Evolutionary conservation across 2,113 vertebrate species (phyloP), one percentile per base, ranked within the genome.

Genomic region (Synodontis membranacea): DNA sequence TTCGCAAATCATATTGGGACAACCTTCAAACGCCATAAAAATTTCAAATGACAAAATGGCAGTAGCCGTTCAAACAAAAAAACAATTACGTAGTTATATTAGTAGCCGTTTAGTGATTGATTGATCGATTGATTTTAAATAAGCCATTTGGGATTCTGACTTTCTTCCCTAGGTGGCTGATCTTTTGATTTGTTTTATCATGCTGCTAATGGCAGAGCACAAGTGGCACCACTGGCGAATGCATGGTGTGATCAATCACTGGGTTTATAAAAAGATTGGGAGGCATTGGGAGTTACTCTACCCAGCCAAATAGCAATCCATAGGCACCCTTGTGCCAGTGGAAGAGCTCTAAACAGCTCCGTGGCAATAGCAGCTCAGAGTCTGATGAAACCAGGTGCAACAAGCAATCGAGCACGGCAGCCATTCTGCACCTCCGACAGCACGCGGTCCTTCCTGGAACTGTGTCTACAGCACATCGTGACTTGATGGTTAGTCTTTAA

Each of bases 361-460:
- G 81, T 64, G 48, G 56, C 37, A 28, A 58, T 70, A 81, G 68
- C 66, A 42, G 66, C 83, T 89, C 68, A 56, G 76, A 84, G 60
- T 84, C 79, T 89, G 88, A 89, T 87, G 86, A 84, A 87, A 84
- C 70, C 42, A 44, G 15, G 28, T 68, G 82, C 44, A 89, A 87
- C 44, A 39, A 39, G 58, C 37, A 66, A 81, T 79, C 23, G 21
- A 81, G 25, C 28, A 37, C 66, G n/a, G 66, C 25, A 39, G 37
- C 75, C 56, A 75, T 87, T 84, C 74, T 84, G 66, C 46, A 25
- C 23, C 50, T 54, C 34, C 46, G 46, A 44, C 76, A 23, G 74
- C 56, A 58, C 4, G 25, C 34, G 74, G 15, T 15, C 17, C 79
- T 46, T 56, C n/a, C n/a, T 52, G 44, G 72, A 14, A 25, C 50